These are phyloP conservation scores for Ciconia maguari DNA, from an alignment of 2,113 vertebrate genomes.

Conservation along the genomic window DNA sequence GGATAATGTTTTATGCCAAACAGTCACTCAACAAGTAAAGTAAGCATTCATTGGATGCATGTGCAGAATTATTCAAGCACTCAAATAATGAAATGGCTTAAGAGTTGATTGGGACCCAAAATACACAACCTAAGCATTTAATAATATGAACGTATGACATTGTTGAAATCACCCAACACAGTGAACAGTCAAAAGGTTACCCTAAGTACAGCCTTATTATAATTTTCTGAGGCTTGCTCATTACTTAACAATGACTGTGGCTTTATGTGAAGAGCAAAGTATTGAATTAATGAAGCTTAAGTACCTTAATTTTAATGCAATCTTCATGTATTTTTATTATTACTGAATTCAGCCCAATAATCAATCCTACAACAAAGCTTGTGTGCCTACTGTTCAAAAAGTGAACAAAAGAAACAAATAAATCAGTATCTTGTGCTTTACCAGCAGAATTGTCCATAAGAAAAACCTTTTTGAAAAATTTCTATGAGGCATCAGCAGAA, in stretches of 20 bases:
- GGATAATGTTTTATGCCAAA: neutral
- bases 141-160: neutral
- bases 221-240: neutral
- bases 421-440: neutral
- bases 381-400: neutral
- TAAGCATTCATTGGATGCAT: neutral
- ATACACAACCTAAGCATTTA: neutral
- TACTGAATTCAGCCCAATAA: neutral
- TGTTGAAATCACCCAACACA: neutral
- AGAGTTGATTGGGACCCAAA: neutral
- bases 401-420: neutral
- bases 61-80: neutral
- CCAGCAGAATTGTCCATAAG: neutral
- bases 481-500: neutral
- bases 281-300: neutral
- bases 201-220: neutral
- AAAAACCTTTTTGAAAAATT: neutral
- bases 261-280: neutral
- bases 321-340: neutral
- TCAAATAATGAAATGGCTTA: neutral
- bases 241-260: neutral
- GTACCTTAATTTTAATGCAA: neutral
- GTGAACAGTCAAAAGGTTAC: neutral
- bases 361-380: neutral
- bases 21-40: neutral